Conservation (phyloP, 2,888 invertebrate species). For the Aporophyla lueneburgensis region DNA sequence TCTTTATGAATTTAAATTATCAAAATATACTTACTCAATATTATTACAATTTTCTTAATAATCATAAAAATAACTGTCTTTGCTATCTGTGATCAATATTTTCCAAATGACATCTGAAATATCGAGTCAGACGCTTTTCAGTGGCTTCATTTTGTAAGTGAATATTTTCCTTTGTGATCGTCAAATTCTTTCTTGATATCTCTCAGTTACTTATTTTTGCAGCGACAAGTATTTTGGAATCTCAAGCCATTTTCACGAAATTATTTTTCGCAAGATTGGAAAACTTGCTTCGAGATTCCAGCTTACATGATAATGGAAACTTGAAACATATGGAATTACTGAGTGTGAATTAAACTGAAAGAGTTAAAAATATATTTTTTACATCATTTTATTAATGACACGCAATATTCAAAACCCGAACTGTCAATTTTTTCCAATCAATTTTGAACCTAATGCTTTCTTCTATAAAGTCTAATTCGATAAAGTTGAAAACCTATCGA, state of each 20-base stretch:
- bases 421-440: too few species aligned
- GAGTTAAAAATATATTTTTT: conserved; percentile 13
- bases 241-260: conserved; percentile 25
- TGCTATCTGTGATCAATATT: conserved; percentile 41
- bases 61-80: conserved; percentile 34
- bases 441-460: too few species aligned
- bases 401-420: neutral
- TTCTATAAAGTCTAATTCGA: too few species aligned
- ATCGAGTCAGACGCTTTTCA: conserved; percentile 35
- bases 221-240: conserved; percentile 30
- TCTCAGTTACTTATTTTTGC: conserved; percentile 33
- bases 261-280: conserved; percentile 28
- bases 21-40: neutral
- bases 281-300: conserved; percentile 42
- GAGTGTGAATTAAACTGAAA: conserved; percentile 4
- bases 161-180: conserved; percentile 49
- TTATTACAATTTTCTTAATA: conserved; percentile 30
- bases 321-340: conserved; percentile 25
- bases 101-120: conserved; percentile 37
- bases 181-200: conserved; percentile 45
- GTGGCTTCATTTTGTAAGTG: conserved; percentile 30
- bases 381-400: neutral
- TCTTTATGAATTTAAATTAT: neutral
- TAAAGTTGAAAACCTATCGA: too few species aligned
- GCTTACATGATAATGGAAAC: conserved; percentile 32